A percentile compares a stretch with the other conserved stretches of the same genome.
Conservation (phyloP, 1,140 invertebrate species). For the Campoletis sonorensis region DNA sequence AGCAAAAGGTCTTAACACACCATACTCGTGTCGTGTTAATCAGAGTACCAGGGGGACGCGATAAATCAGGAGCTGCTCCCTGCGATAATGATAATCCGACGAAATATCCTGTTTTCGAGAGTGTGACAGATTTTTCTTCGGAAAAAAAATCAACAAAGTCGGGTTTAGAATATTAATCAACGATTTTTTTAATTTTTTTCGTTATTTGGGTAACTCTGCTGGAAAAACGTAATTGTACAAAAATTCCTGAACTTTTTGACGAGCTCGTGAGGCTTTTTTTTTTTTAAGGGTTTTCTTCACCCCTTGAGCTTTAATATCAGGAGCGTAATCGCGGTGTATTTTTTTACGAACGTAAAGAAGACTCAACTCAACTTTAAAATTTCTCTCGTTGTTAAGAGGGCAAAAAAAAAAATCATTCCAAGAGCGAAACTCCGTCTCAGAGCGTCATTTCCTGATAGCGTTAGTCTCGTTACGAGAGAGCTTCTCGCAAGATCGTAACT, state of each 20-base stretch:
- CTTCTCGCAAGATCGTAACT: slow-evolving; percentile 71
- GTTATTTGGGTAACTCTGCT: too few relatives aligned
- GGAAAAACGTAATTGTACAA: too few relatives aligned
- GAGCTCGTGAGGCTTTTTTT: too few relatives aligned
- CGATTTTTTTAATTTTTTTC: too few relatives aligned
- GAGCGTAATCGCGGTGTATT: neutral
- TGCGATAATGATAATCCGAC: slow-evolving; percentile 6
- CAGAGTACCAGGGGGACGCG: neutral
- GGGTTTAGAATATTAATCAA: too few relatives aligned
- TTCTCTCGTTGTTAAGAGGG: neutral
- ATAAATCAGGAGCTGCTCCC: slow-evolving; percentile 4
- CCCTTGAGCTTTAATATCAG: slow-evolving; percentile 21
- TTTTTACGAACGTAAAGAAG: neutral
- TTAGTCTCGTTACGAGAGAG: slow-evolving; percentile 56
- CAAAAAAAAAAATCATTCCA: slow-evolving; percentile 49
- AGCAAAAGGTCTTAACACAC: neutral
- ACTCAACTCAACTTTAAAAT: neutral
- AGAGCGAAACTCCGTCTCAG: slow-evolving; percentile 63
- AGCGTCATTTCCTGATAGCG: slow-evolving; percentile 63
- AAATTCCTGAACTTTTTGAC: too few relatives aligned
- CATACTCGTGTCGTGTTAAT: neutral
- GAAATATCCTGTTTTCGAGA: neutral
- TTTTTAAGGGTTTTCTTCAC: too few relatives aligned
- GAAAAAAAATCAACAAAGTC: too few relatives aligned
- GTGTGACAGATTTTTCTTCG: too few relatives aligned